phyloP scores from a whole-genome alignment of 2,888 invertebrate genomes.

The Dexiosoma caninum region DNA sequence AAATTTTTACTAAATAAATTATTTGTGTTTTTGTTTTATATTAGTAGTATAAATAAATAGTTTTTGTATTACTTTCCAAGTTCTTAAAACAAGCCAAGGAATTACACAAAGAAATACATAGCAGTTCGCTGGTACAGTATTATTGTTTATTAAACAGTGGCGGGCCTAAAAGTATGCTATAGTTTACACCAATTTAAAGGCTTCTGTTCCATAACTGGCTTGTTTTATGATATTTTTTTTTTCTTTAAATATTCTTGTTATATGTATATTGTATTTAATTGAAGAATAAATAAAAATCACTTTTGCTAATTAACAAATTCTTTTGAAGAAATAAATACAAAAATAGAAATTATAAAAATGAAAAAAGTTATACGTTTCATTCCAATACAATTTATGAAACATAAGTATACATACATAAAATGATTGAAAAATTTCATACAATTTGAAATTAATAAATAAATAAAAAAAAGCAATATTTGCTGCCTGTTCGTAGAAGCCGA shows the following conservation, averaged over 20 bases:
- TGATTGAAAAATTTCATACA: slow-evolving; percentile 23
- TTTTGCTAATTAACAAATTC: slow-evolving; percentile 68
- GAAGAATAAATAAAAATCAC: slow-evolving; percentile 43
- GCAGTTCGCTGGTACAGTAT: background rate
- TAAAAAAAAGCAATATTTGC: no score
- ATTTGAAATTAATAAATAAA: background rate
- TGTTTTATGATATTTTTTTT: background rate
- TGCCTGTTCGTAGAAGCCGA: no score
- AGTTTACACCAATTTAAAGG: background rate
- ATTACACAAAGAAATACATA: background rate
- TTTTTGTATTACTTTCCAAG: background rate
- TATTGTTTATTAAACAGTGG: background rate
- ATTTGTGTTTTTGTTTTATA: background rate
- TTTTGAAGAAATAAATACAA: slow-evolving; percentile 68
- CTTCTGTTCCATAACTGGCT: background rate
- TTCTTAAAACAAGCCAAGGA: background rate
- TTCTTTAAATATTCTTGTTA: background rate
- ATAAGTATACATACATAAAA: no score
- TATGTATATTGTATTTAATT: background rate
- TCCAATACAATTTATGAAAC: slow-evolving; percentile 74
- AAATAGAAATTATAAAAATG: background rate
- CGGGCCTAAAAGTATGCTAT: slow-evolving; percentile 9
- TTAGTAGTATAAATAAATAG: background rate
- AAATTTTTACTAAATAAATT: background rate
- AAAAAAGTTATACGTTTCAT: slow-evolving; percentile 71